Evolutionary conservation across 2,888 invertebrate species (phyloP).

Genomic region (Schizaphis graminum): DNA sequence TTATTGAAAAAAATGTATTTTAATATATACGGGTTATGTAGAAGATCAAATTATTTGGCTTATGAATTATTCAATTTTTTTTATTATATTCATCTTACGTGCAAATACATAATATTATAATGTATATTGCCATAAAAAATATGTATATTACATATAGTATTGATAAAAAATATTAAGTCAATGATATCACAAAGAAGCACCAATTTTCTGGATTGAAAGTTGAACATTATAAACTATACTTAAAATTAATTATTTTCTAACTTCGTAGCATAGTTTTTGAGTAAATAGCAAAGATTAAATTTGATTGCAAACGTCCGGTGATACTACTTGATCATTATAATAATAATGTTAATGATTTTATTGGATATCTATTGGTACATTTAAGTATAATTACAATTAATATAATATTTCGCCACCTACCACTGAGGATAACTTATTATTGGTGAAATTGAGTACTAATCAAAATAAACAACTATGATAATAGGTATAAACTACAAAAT

Average conservation of each 20-base stretch:
- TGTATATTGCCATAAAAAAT: neutral
- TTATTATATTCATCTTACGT: neutral
- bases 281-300: neutral
- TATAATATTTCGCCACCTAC: too few relatives aligned
- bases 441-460: too few relatives aligned
- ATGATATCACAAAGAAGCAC: neutral
- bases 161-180: neutral
- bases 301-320: neutral
- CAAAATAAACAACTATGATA: too few relatives aligned
- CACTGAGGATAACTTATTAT: too few relatives aligned
- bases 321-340: neutral
- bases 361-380: too few relatives aligned
- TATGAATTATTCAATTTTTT: conserved; percentile 14
- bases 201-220: neutral
- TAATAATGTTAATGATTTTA: neutral
- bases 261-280: neutral
- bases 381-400: too few relatives aligned
- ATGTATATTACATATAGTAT: neutral
- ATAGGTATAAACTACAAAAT: too few relatives aligned
- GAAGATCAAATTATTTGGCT: neutral
- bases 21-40: neutral
- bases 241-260: neutral
- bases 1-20: neutral
- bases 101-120: neutral
- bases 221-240: neutral